A percentile compares a stretch with the other conserved stretches of the same genome.
These are phyloP conservation scores for Thymelicus sylvestris DNA, from an alignment of 2,888 invertebrate species.

Conservation along the genomic window DNA sequence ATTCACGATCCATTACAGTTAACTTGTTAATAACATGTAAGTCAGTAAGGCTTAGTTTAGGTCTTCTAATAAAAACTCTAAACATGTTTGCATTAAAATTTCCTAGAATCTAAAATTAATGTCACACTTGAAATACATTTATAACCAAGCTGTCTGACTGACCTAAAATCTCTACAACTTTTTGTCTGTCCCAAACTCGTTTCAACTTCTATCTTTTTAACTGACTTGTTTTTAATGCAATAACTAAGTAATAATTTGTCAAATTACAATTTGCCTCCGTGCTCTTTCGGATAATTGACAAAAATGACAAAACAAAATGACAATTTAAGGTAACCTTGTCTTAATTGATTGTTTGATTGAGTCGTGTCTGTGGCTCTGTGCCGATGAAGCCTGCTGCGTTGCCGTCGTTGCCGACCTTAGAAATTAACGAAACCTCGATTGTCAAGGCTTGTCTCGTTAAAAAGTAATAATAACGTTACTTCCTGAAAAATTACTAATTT, in stretches of 20 bases:
- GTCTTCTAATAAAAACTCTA: not conserved
- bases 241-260: not conserved
- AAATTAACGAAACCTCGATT: slow-evolving; percentile 21
- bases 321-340: slow-evolving; percentile 25
- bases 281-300: not conserved
- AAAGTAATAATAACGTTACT: not conserved
- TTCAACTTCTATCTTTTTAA: not conserved
- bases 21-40: slow-evolving; percentile 10
- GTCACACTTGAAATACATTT: not conserved
- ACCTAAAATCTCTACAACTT: not conserved
- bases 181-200: not conserved
- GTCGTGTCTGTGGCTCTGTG: too few relatives aligned
- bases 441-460: slow-evolving; percentile 8
- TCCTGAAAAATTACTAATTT: too few relatives aligned
- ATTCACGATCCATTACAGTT: slow-evolving; percentile 15
- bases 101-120: too few relatives aligned
- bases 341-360: slow-evolving; percentile 19
- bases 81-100: too few relatives aligned
- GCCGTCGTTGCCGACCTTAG: slow-evolving; percentile 21
- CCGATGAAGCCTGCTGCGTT: not conserved
- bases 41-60: not conserved
- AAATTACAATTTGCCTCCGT: not conserved
- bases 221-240: not conserved
- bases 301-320: not conserved
- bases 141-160: not conserved